Evolutionary conservation across 1,140 invertebrate species (phyloP).

Genomic region (Drosophila pandora): DNA sequence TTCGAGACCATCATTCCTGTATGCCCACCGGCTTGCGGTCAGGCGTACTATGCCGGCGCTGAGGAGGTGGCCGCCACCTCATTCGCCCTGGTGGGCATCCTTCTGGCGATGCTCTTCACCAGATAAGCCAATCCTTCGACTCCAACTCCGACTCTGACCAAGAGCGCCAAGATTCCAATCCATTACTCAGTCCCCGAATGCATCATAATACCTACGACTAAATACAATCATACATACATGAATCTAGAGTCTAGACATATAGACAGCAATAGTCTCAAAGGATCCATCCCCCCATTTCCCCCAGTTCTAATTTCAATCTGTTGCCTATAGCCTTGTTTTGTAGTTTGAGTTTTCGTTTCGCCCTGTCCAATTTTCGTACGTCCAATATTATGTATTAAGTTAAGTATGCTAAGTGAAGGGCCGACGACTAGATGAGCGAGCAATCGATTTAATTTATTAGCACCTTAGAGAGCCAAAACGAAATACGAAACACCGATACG

Average conservation of each 20-base stretch:
- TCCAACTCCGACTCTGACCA: neutral
- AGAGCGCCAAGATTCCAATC: constrained; percentile 32
- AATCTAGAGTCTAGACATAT: constrained; percentile 37
- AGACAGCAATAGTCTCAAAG: constrained; percentile 51
- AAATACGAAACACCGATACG: constrained; percentile 9
- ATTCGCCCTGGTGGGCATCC: constrained; percentile 66
- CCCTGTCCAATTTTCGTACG: constrained; percentile 44
- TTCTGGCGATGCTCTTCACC: constrained; percentile 68
- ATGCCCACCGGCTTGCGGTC: constrained; percentile 95
- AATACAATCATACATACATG: constrained; percentile 14
- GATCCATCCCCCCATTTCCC: neutral
- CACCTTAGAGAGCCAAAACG: constrained; percentile 17
- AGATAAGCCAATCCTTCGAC: constrained; percentile 69
- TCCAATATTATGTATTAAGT: constrained; percentile 71
- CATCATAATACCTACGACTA: constrained; percentile 31
- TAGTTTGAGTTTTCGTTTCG: constrained; percentile 24
- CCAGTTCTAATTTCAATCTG: constrained; percentile 10
- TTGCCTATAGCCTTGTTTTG: constrained; percentile 14
- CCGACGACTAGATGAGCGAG: constrained; percentile 27
- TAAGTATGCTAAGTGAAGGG: constrained; percentile 66
- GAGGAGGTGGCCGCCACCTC: constrained; percentile 73
- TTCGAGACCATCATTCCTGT: constrained; percentile 96
- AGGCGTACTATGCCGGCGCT: constrained; percentile 87
- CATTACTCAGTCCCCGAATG: constrained; percentile 59
- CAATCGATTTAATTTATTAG: constrained; percentile 47